These are phyloP conservation scores for Stomorhina lunata DNA, from an alignment of 2,888 invertebrate genomes.

Conservation along the genomic window DNA sequence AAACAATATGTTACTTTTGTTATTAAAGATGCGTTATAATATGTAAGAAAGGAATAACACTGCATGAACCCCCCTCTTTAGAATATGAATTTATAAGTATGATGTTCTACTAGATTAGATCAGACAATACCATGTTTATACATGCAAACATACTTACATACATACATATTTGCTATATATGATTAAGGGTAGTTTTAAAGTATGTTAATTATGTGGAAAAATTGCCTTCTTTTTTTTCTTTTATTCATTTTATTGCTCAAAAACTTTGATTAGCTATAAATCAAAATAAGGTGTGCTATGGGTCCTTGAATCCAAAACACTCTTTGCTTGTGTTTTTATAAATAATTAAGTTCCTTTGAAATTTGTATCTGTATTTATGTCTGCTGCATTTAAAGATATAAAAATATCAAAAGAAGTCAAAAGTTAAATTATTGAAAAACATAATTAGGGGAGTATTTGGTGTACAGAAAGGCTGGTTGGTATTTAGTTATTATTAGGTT, in stretches of 20 bases:
- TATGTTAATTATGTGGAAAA: slow-evolving; percentile 65
- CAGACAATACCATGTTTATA: background rate
- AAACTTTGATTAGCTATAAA: slow-evolving; percentile 53
- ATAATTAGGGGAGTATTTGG: background rate
- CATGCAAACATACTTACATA: background rate
- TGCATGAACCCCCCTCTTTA: background rate
- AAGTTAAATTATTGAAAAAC: background rate
- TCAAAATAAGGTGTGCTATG: slow-evolving; percentile 51
- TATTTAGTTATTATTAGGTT: background rate
- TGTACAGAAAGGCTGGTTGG: background rate
- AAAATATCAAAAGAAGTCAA: slow-evolving; percentile 33
- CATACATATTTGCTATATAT: background rate
- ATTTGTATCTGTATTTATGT: too few relatives aligned
- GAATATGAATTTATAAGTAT: slow-evolving; percentile 36
- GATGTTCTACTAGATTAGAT: slow-evolving; percentile 39
- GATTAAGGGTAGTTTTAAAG: slow-evolving; percentile 40
- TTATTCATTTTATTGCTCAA: background rate
- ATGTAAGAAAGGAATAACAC: background rate
- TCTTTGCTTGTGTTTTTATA: background rate
- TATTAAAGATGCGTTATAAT: slow-evolving; percentile 22
- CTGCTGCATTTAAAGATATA: background rate
- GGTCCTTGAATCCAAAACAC: background rate
- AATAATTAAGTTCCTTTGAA: slow-evolving; percentile 14
- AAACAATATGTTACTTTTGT: slow-evolving; percentile 50
- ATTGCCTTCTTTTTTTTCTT: slow-evolving; percentile 28